Percentiles rank a stretch among this genome's conserved stretches.
Evolutionary conservation across 2,888 invertebrate species (phyloP).

Genomic region (Megalurothrips usitatus): DNA sequence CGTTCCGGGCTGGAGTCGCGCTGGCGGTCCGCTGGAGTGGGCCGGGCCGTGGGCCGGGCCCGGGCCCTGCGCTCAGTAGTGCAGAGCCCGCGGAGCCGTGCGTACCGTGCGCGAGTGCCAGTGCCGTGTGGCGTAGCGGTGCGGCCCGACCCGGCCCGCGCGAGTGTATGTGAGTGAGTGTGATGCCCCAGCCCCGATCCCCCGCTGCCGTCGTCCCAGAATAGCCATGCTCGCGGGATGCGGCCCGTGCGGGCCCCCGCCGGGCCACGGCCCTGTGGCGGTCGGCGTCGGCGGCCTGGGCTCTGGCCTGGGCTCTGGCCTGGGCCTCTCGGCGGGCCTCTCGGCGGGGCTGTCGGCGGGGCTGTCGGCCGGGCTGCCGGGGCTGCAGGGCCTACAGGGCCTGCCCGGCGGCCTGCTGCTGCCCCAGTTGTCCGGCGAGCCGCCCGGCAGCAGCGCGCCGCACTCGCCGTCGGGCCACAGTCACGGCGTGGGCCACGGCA

Average conservation of each 20-base stretch:
- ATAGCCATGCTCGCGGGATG: slow-evolving; percentile 24
- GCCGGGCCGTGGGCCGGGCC: neutral
- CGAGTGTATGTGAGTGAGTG: neutral
- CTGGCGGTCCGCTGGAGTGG: neutral
- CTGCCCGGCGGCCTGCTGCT: slow-evolving; percentile 13
- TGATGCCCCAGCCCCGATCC: neutral
- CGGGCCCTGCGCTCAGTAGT: neutral
- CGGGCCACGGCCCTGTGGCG: neutral
- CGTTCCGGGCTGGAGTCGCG: too few relatives aligned
- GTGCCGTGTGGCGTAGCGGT: neutral
- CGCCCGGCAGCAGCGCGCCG: neutral
- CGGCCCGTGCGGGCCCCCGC: slow-evolving; percentile 14
- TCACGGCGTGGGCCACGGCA: too few relatives aligned
- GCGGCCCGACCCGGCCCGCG: slow-evolving; percentile 4
- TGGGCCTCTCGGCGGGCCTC: too few relatives aligned
- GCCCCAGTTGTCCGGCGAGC: slow-evolving; percentile 8
- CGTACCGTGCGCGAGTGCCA: neutral
- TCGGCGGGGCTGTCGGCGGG: neutral
- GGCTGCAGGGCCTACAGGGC: slow-evolving; percentile 8
- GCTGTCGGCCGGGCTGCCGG: neutral
- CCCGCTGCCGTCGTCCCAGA: slow-evolving; percentile 11
- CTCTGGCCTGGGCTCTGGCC: neutral
- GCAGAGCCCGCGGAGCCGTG: too few relatives aligned
- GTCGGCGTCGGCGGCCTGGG: neutral
- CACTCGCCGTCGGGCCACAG: neutral